Evolutionary conservation across 2,113 vertebrate genomes (phyloP), one percentile per base, ranked within the genome.

Genomic region (Coturnix japonica): DNA sequence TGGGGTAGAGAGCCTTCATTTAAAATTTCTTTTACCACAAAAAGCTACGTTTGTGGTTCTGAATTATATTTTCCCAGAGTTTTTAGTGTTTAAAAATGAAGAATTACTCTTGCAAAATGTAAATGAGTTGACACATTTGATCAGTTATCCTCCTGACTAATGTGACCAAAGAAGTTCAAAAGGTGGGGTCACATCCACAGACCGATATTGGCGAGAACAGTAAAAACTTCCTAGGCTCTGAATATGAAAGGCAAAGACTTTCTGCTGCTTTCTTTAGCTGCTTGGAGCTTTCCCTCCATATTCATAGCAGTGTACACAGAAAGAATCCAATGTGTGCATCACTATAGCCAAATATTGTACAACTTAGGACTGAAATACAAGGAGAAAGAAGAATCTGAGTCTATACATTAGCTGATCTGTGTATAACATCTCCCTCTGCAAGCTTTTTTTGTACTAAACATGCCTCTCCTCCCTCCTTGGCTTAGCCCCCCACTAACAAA

Each of bases 1-100:
- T 81, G 77, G 73, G 59, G 89, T 15, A 70, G 43, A 88, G 76
- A 37, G 84, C 74, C 80, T 95, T 92, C 79, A 95, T 95, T 86
- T 85, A 95, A 93, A 87, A 95, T 94, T 83, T 92, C 56, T 94
- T 96, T 91, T 95, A 51, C 83, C 89, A 46, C 74, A 51, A 96
- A 94, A 89, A 54, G 37, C 86, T 60, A 44, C 9, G 60, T 60
- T 88, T 94, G 85, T n/a, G 17, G 41, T 82, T 91, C 49, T 53
- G 76, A 85, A 86, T 89, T 51, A 85, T 25, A 11, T 77, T 87
- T 59, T 81, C 41, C 54, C 39, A 6, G 41, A 71, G 41, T 49
- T 94, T 80, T 76, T 37, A 61, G 81, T 65, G 73, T 90, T 80
- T 86, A 61, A 80, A 76, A 92, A 20, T 61, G 9, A 89, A 92